Evolutionary conservation across 2,113 vertebrate genomes (phyloP), one percentile per base, ranked within the genome.

Genomic region (Triplophysa dalaica): DNA sequence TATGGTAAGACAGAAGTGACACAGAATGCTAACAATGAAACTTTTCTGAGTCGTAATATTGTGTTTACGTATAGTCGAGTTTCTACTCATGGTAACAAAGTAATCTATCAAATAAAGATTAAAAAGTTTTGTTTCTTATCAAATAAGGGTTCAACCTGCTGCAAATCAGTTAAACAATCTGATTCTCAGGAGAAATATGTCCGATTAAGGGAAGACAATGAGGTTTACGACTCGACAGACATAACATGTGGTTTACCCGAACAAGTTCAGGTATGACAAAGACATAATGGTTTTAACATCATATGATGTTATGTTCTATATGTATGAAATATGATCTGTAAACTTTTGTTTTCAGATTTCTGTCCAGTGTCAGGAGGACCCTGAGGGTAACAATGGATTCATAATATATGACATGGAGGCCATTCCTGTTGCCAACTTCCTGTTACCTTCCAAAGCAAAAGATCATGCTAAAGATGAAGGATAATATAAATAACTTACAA

Each of bases 331-430:
- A 7, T 7, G 33, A 38, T 7, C 33, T 38, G 6, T 7, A 38
- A 38, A 38, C 33, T 7, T 21, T 58, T 8, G 60, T 38, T 74
- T 74, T 74, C 54, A 74, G 70, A 74, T 74, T 61, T 17, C 70
- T 2, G 13, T 43, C 70, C 33, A 74, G 4, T 74, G 70, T 60
- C 11, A 61, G 33, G 70, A 74, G 2, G 61, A 74, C 13, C 24
- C 56, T 6, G 54, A 61, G 33, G 54, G 70, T 43, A 19, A 43
- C 43, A 33, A 43, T 2, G 54, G 70, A 43, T 8, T 61, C 0
- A n/a, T 74, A 54, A 8, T 74, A 6, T 17, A 16, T 43, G 70
- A 61, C n/a, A 61, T 4, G 8, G 54, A 43, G 41, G 4, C 8
- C 7, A 61, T 74, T 61, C 54, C 54, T 0, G 17, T 43, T 8